A percentile compares a stretch with the other conserved stretches of the same genome.
Evolutionary conservation across 2,113 vertebrate species (phyloP).

Genomic region (Crotalus horridus): DNA sequence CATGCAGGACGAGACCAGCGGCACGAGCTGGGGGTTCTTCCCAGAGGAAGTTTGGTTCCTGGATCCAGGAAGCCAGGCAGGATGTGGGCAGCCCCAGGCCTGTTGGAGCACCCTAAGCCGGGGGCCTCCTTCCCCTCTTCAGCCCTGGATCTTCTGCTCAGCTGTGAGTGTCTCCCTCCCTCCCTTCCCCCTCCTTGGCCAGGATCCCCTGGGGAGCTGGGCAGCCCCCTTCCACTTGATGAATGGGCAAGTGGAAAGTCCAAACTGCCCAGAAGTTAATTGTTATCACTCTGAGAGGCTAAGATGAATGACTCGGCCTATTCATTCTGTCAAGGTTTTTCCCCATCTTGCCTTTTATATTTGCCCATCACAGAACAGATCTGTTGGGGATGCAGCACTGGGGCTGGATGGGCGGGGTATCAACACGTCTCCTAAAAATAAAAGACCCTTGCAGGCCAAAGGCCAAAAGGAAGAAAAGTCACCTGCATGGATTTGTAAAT

Average conservation of each 20-base stretch:
- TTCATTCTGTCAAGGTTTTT: slow-evolving; percentile 47
- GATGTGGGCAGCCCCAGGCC: not conserved
- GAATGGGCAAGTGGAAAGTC: slow-evolving; percentile 64
- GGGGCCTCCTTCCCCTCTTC: not conserved
- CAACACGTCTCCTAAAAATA: slow-evolving; percentile 26
- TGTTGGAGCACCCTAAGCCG: too few relatives aligned
- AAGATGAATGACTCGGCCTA: slow-evolving; percentile 45
- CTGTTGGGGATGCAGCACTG: not conserved
- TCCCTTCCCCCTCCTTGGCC: not conserved
- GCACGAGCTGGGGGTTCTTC: not conserved
- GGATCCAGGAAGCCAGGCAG: not conserved
- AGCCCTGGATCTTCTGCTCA: not conserved
- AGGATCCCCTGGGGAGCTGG: slow-evolving; percentile 10
- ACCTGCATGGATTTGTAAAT: not conserved
- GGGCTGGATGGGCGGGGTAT: not conserved
- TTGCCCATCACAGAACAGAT: slow-evolving; percentile 25
- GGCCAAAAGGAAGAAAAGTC: slow-evolving; percentile 12
- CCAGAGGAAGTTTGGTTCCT: not conserved
- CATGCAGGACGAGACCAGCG: not conserved
- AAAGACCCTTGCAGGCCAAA: not conserved
- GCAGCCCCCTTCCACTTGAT: slow-evolving; percentile 55
- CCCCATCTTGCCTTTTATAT: slow-evolving; percentile 30
- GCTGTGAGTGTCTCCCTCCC: too few relatives aligned
- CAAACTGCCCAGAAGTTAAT: slow-evolving; percentile 67
- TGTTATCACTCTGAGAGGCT: slow-evolving; percentile 52